Evolutionary conservation across 1,140 invertebrate species (phyloP).

Genomic region (Drosophila arizonae): DNA sequence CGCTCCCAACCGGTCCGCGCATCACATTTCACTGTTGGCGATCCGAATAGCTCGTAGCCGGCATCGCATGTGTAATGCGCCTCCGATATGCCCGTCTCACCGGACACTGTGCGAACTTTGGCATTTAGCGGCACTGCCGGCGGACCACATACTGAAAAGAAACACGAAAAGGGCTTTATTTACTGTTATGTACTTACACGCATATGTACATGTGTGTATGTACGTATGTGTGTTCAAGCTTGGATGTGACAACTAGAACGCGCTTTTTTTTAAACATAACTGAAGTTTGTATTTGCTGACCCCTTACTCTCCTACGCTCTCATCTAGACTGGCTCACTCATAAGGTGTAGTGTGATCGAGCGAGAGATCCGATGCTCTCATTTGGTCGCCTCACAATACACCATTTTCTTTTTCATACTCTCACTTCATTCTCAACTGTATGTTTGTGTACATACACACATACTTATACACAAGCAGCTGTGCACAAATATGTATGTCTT

Average conservation of each 20-base stretch:
- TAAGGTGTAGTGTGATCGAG: too few species aligned
- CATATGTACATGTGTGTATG: neutral
- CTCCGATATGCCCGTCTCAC: slow-evolving; percentile 76
- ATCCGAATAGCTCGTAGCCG: slow-evolving; percentile 89
- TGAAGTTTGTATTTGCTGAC: too few species aligned
- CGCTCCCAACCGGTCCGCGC: slow-evolving; percentile 89
- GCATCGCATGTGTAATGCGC: slow-evolving; percentile 92
- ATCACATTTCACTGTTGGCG: slow-evolving; percentile 87
- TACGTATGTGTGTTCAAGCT: neutral
- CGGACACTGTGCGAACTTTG: slow-evolving; percentile 85
- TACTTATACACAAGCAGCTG: too few species aligned
- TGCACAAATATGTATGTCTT: too few species aligned
- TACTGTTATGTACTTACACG: neutral
- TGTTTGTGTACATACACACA: too few species aligned
- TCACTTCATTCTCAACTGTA: too few species aligned
- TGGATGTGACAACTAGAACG: neutral
- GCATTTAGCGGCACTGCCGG: slow-evolving; percentile 93
- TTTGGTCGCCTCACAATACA: too few species aligned
- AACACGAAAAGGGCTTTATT: slow-evolving; percentile 2
- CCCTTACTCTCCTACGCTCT: too few species aligned
- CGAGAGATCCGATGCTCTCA: too few species aligned
- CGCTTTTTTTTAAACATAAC: too few species aligned
- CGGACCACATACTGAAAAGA: slow-evolving; percentile 86
- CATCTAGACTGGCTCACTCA: too few species aligned
- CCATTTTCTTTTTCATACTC: too few species aligned